These are phyloP conservation scores for Acipenser transmontanus DNA, from an alignment of 2,797 vertebrate species.

Conservation along the genomic window DNA sequence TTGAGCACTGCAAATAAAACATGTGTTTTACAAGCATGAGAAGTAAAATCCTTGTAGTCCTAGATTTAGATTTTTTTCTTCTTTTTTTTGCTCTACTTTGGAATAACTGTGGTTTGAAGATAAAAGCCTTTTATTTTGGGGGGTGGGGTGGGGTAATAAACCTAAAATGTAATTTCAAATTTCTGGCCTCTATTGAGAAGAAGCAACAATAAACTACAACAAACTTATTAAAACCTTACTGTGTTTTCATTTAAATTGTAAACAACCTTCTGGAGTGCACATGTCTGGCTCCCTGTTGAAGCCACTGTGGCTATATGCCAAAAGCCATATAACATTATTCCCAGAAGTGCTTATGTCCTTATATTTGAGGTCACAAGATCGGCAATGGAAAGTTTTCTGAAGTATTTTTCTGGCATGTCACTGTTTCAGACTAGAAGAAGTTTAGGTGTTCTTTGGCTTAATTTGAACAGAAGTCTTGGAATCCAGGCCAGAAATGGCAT, in stretches of 20 bases:
- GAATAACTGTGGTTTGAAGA: no score
- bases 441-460: conserved; percentile 15
- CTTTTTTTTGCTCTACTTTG: background rate
- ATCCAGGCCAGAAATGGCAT: conserved; percentile 9
- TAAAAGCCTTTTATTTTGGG: no score
- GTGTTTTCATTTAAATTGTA: conserved; percentile 51
- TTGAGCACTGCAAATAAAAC: no score
- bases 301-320: conserved; percentile 47
- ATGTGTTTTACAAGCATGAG: no score
- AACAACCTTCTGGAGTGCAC: conserved; percentile 44
- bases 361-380: conserved; percentile 52
- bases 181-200: conserved; percentile 20
- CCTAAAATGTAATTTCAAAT: background rate
- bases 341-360: conserved; percentile 45
- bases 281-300: conserved; percentile 53
- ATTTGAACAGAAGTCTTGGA: conserved; percentile 8
- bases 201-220: conserved; percentile 25
- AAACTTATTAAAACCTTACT: conserved; percentile 37
- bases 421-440: conserved; percentile 19
- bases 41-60: no score
- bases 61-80: background rate
- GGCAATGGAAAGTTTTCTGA: conserved; percentile 41
- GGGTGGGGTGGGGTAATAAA: no score
- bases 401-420: conserved; percentile 43
- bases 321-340: conserved; percentile 48